Evolutionary conservation across 2,888 invertebrate genomes (phyloP), one percentile per base, ranked within the genome.

Genomic region (Heliconius charithonia): DNA sequence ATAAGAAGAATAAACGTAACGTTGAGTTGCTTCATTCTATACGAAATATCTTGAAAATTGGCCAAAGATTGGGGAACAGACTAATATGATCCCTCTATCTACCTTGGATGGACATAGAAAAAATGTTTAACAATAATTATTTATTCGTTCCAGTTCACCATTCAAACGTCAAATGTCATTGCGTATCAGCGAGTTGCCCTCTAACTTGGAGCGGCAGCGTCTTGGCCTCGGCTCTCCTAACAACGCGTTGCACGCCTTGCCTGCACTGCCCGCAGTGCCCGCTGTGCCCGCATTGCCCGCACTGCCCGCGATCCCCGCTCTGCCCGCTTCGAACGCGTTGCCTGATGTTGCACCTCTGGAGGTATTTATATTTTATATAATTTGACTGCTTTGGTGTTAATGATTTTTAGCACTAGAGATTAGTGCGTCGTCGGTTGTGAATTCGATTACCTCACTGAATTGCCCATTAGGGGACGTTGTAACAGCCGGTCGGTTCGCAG

Each of bases 131-230:
- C 27, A 27, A 63, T 3, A 27, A 67, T 59, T 22, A 12, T 29
- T 70, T 4, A 19, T 41, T 59, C 9, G 2, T 87, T 97, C 95
- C 92, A 97, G 97, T 87, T 98, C 98, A 27, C 99, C 97, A 81
- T 99, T 98, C 95, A 99, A 99, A 95, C 96, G 99, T 69, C 99
- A 99, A 92, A 97, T 99, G 96, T 99, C 99, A 81, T 96, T 99
- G 83, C 97, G 99, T 82, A 97, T 99, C 86, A 98, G 97, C 90
- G 99, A 99, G 95, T 96, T 99, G 91, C 99, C 99, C 80, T 99
- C 99, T 87, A 99, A 98, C 90, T 94, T 99, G 86, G 98, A 99
- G 94, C 96, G 99, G 73, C 95, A 83, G 96, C 97, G 85, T 94
- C 96, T 91, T 96, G 97, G 92, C 2, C 87, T 96, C 96, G 95